Evolutionary conservation across 1,140 invertebrate genomes (phyloP), one percentile per base, ranked within the genome.

Genomic region (Drosophila ambigua): DNA sequence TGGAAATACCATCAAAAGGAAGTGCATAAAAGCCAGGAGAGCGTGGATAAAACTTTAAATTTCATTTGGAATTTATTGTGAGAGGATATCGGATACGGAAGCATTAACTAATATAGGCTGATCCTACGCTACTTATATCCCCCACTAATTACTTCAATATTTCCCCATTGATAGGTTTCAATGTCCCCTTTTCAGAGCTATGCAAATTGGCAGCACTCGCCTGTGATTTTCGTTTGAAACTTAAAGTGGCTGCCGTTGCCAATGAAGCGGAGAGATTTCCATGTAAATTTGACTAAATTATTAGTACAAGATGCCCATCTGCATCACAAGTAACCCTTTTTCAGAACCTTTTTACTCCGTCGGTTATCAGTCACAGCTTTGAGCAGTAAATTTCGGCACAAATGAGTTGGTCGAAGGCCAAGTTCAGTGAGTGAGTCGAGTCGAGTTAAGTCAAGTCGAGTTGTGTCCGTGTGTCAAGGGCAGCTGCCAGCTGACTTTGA

Each of bases 371-470:
- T 82, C 74, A 83, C 60, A 78, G 64, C 43, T 50, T 63, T 65
- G 53, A 60, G 64, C 74, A 83, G 59, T 83, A 79, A 72, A 79
- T 84, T 79, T 65, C 50, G 62, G 5, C 13, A 2, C 53, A 83
- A 83, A 84, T 83, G 80, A 76, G 71, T 64, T 66, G 66, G 62
- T 46, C 66, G 51, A 79, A 88, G 83, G 76, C 72, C 83, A 88
- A 88, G 83, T 88, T 88, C 83, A 62, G n/a, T 44, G 41, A 51
- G 51, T 49, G 66, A 20, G 20, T 20, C 20, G 66, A 20, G 1
- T 20, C 20, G 20, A 20, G 20, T 20, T 0, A 63, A 20, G 20
- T 20, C 20, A 20, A 20, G 20, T 20, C 20, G 66, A 20, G 71
- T 41, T 51, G 55, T 50, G 66, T 48, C 51, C 54, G 66, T 69